phyloP scores from a whole-genome alignment of 2,113 vertebrate genomes.

The Micronisus gabar region DNA sequence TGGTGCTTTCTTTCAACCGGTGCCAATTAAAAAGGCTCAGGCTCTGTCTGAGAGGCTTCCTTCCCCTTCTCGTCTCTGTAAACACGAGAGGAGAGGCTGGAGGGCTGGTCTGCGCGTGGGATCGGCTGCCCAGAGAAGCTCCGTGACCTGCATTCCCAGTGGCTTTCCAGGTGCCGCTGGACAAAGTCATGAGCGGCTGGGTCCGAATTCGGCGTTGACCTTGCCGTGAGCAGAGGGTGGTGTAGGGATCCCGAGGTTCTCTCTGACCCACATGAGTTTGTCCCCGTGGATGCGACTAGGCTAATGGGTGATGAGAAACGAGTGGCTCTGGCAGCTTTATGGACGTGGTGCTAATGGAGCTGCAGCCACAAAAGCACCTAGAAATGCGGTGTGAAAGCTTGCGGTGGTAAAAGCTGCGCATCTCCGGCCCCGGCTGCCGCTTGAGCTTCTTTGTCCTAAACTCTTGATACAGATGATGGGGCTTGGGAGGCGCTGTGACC shows the following conservation, averaged over 20 bases:
- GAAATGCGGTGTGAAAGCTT: neutral
- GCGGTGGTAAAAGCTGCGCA: too few relatives aligned
- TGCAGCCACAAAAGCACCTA: too few relatives aligned
- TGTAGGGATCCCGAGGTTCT: neutral
- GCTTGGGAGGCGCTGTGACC: neutral
- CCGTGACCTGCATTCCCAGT: neutral
- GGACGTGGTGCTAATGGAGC: neutral
- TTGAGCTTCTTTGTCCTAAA: neutral
- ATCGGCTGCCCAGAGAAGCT: neutral
- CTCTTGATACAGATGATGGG: neutral
- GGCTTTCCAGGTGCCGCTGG: neutral
- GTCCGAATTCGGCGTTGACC: neutral
- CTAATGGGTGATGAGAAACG: neutral
- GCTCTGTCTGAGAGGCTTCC: conserved; percentile 12
- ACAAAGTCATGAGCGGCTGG: neutral
- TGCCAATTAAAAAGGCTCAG: conserved; percentile 51
- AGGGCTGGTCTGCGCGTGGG: neutral
- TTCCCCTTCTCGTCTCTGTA: neutral
- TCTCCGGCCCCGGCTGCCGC: neutral
- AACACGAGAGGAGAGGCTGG: neutral
- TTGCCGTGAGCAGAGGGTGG: neutral
- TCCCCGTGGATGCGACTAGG: neutral
- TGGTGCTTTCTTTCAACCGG: neutral
- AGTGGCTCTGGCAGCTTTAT: neutral
- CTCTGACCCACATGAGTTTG: neutral